Percentiles rank a stretch among this genome's conserved stretches.
phyloP scores from a whole-genome alignment of 2,113 vertebrate species.

The Rhinoderma darwinii region DNA sequence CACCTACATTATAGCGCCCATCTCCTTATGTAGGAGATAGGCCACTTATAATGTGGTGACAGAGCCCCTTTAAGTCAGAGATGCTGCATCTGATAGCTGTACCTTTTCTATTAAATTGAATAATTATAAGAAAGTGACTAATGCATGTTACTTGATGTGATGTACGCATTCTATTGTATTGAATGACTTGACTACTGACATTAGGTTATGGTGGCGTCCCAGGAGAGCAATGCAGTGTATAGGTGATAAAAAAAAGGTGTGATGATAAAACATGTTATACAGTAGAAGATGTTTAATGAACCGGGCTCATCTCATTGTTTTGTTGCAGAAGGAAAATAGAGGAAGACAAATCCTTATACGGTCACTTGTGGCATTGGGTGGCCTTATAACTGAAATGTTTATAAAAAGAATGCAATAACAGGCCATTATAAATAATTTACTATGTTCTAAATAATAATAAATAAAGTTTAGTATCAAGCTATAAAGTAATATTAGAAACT shows the following conservation, averaged over 20 bases:
- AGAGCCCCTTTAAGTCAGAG: too few species aligned
- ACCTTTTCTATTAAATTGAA: too few species aligned
- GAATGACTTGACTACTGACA: background rate
- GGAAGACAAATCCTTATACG: background rate
- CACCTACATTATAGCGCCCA: too few species aligned
- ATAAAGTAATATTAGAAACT: background rate
- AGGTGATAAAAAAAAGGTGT: background rate
- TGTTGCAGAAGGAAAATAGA: background rate
- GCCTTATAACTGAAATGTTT: background rate
- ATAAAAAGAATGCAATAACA: background rate
- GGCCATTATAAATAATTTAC: background rate
- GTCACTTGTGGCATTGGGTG: background rate
- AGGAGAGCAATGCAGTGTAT: background rate
- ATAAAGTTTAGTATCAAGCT: background rate
- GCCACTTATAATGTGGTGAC: too few species aligned
- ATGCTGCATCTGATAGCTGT: too few species aligned
- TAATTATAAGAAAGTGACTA: too few species aligned
- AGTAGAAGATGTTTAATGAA: background rate
- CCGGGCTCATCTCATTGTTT: background rate
- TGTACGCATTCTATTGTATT: background rate
- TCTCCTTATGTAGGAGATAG: too few species aligned
- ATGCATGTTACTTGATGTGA: too few species aligned
- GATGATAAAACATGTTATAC: background rate
- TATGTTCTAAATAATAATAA: background rate
- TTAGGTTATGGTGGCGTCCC: background rate